A percentile compares a stretch with the other conserved stretches of the same genome.
These are phyloP conservation scores for Gibbula magus DNA, from an alignment of 2,888 invertebrate species.

Conservation along the genomic window DNA sequence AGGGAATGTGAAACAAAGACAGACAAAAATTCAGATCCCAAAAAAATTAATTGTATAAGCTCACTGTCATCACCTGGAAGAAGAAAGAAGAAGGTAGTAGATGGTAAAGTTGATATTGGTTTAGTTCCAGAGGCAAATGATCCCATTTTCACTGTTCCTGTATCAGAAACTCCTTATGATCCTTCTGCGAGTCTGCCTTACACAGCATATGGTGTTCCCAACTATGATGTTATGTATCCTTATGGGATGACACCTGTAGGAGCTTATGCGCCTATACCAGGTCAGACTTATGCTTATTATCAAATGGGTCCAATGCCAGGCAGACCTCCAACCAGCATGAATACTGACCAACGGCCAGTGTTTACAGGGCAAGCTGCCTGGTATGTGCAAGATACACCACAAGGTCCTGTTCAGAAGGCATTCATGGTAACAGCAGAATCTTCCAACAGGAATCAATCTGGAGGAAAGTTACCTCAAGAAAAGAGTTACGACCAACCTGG, in stretches of 20 bases:
- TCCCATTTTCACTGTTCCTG: conserved; percentile 58
- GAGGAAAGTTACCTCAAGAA: neutral
- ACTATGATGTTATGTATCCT: conserved; percentile 28
- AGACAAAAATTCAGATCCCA: conserved; percentile 31
- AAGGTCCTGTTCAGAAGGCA: conserved; percentile 51
- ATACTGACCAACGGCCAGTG: conserved; percentile 33
- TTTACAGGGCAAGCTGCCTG: conserved; percentile 59
- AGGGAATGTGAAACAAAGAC: conserved; percentile 39
- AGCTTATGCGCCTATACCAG: conserved; percentile 37
- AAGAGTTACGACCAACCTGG: conserved; percentile 37
- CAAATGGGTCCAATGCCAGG: conserved; percentile 42
- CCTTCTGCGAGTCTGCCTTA: conserved; percentile 33
- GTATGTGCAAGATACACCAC: conserved; percentile 58
- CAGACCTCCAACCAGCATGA: conserved; percentile 29
- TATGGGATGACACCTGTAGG: conserved; percentile 48
- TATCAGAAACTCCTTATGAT: conserved; percentile 44
- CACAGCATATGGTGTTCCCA: conserved; percentile 16
- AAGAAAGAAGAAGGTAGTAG: neutral
- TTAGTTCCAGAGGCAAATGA: conserved; percentile 64
- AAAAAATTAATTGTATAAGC: conserved; percentile 40
- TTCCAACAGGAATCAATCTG: neutral
- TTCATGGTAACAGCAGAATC: conserved; percentile 51
- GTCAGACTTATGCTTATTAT: conserved; percentile 47
- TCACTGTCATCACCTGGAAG: conserved; percentile 29
- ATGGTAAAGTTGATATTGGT: conserved; percentile 16